Evolutionary conservation across 2,113 vertebrate genomes (phyloP).

Genomic region (Rhynchomys soricoides): DNA sequence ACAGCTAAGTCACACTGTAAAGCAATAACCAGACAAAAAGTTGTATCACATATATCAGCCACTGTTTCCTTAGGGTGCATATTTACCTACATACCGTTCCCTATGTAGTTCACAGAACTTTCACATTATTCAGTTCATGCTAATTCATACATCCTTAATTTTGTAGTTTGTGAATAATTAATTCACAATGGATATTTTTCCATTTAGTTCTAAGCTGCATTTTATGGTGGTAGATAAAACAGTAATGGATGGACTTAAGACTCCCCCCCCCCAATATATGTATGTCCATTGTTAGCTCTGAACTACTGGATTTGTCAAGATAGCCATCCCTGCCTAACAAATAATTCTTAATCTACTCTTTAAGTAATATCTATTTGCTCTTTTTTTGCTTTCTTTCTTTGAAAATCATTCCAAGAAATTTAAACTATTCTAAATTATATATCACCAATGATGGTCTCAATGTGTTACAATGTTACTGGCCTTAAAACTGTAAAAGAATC

Average conservation of each 20-base stretch:
- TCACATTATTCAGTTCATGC: neutral
- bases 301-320: neutral
- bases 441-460: neutral
- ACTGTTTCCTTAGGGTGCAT: neutral
- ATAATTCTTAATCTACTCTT: neutral
- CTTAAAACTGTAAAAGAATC: neutral
- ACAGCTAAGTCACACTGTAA: neutral
- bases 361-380: neutral
- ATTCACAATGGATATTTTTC: neutral
- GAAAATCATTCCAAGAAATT: neutral
- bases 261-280: neutral
- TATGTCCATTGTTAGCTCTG: neutral
- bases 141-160: neutral
- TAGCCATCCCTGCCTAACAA: neutral
- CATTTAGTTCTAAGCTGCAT: neutral
- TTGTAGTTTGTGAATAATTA: neutral
- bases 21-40: neutral
- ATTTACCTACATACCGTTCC: neutral
- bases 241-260: neutral
- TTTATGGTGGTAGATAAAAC: neutral
- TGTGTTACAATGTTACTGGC: neutral
- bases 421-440: neutral
- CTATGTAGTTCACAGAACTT: neutral
- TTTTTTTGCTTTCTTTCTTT: neutral
- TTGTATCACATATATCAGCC: neutral